A percentile compares a stretch with the other conserved stretches of the same genome.
These are phyloP conservation scores for Aricia agestis DNA, from an alignment of 1,140 invertebrate genomes.

Conservation along the genomic window DNA sequence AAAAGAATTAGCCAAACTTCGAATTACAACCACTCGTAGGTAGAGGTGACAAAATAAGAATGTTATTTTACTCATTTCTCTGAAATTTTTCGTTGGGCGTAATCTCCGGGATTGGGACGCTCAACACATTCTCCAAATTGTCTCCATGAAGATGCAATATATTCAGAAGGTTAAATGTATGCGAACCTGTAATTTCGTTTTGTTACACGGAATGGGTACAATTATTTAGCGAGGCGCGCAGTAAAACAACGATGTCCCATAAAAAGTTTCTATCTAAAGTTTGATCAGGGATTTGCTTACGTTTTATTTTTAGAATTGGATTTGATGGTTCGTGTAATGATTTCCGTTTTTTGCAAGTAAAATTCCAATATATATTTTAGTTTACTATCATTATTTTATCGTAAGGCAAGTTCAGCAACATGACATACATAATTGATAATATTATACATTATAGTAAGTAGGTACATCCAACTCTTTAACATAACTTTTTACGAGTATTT, in stretches of 20 bases:
- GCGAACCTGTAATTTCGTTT: conserved; percentile 42
- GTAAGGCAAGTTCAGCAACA: no score
- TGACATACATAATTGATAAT: no score
- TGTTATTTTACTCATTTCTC: conserved; percentile 49
- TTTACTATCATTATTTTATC: no score
- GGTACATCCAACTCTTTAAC: no score
- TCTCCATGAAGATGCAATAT: conserved; percentile 59
- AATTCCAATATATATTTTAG: no score
- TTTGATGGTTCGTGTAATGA: no score
- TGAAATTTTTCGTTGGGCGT: conserved; percentile 42
- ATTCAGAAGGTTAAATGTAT: conserved; percentile 46
- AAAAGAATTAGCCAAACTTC: no score
- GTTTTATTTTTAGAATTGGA: not conserved
- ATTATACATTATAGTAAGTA: no score
- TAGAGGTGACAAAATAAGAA: conserved; percentile 43
- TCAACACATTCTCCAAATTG: conserved; percentile 59
- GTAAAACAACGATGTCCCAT: conserved; percentile 5
- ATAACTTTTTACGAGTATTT: no score
- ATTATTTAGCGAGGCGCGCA: not conserved
- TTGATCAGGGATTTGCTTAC: not conserved
- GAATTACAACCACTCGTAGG: no score
- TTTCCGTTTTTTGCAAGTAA: no score
- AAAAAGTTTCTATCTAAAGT: not conserved
- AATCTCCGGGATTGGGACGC: conserved; percentile 48
- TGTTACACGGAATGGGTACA: conserved; percentile 8